phyloP scores from a whole-genome alignment of 2,888 invertebrate species.

The Cancer borealis region DNA sequence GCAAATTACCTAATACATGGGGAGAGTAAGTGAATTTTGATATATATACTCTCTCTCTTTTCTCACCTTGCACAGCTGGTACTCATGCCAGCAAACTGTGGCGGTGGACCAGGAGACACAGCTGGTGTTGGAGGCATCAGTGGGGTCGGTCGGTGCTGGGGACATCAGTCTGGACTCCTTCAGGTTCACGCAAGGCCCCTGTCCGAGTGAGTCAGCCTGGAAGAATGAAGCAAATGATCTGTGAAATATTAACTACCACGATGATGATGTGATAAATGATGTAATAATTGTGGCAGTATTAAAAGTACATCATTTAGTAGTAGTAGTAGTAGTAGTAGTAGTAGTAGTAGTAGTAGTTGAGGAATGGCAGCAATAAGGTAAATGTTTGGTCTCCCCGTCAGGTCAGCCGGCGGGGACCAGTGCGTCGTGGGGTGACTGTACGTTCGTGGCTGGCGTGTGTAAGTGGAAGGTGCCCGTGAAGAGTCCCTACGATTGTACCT shows the following conservation, averaged over 20 bases:
- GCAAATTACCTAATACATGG: too few relatives aligned
- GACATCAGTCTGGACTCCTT: constrained; percentile 75
- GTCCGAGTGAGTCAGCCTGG: constrained; percentile 69
- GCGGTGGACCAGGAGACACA: constrained; percentile 25
- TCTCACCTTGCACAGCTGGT: constrained; percentile 60
- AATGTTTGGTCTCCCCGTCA: neutral
- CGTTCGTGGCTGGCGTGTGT: constrained; percentile 67
- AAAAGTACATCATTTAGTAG: neutral
- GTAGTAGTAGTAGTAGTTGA: constrained; percentile 11
- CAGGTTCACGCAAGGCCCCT: constrained; percentile 62
- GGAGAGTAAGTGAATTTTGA: too few relatives aligned
- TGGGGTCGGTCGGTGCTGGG: constrained; percentile 68
- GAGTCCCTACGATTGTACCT: constrained; percentile 33
- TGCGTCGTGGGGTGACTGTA: constrained; percentile 59
- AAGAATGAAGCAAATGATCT: neutral
- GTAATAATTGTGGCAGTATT: neutral
- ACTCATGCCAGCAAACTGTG: constrained; percentile 63
- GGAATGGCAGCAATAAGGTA: neutral
- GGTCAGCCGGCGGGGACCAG: constrained; percentile 59
- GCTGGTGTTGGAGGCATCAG: constrained; percentile 66
- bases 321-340: neutral
- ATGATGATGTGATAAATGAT: neutral
- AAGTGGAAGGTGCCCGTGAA: constrained; percentile 49
- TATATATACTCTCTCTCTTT: neutral
- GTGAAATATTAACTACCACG: neutral